Conservation (phyloP, 2,113 vertebrate genomes). For the Heptranchias perlo region DNA sequence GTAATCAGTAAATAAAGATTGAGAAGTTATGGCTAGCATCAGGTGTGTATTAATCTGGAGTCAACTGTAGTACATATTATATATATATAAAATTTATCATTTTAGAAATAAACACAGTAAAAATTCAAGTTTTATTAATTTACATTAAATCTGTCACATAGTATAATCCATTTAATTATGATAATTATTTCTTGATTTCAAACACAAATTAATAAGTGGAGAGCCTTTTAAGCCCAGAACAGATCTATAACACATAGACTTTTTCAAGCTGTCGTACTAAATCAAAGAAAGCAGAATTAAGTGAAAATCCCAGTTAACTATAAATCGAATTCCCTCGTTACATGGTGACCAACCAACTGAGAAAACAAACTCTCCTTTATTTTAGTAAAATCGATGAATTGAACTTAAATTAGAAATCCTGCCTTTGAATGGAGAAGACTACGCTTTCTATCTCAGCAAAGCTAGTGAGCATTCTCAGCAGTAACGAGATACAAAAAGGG, state of each 20-base stretch:
- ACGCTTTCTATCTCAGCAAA: neutral
- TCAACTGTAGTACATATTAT: neutral
- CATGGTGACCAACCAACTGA: slow-evolving; percentile 26
- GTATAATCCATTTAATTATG: neutral
- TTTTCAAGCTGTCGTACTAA: neutral
- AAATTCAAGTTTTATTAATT: neutral
- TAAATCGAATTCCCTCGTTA: slow-evolving; percentile 4
- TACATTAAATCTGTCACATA: neutral
- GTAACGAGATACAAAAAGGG: neutral
- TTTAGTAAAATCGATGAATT: slow-evolving; percentile 23
- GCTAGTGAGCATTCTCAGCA: neutral
- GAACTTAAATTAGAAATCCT: neutral
- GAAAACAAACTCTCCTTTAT: slow-evolving; percentile 5
- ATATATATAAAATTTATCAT: no score
- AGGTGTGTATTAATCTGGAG: neutral
- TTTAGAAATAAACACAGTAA: neutral
- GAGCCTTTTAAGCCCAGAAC: neutral
- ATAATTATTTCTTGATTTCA: slow-evolving; percentile 6
- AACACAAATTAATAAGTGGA: neutral
- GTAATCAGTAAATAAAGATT: neutral
- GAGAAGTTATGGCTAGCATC: neutral
- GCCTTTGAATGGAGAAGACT: neutral
- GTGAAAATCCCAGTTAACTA: slow-evolving; percentile 10
- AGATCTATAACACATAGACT: neutral
- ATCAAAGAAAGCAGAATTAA: slow-evolving; percentile 4